Conservation (phyloP, 1,140 invertebrate genomes). For the Leptoteleia sp. region DNA sequence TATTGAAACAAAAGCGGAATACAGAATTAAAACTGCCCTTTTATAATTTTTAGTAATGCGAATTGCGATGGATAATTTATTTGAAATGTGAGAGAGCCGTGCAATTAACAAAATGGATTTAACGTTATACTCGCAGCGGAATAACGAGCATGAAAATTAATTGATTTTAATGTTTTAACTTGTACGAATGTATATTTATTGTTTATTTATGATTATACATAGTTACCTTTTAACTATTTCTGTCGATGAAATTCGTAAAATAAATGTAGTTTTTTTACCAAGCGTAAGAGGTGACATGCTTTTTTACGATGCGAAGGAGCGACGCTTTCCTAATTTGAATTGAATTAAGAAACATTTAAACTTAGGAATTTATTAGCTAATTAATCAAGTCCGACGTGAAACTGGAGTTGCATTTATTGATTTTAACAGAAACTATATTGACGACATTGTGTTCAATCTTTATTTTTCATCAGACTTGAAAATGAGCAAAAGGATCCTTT, state of each 20-base stretch:
- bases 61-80: conserved; percentile 29
- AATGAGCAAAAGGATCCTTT: background rate
- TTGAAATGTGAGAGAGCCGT: conserved; percentile 38
- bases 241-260: conserved; percentile 26
- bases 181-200: conserved; percentile 53
- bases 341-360: conserved; percentile 33
- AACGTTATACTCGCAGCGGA: conserved; percentile 28
- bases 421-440: conserved; percentile 37
- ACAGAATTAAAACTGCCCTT: background rate
- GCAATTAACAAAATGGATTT: conserved; percentile 49
- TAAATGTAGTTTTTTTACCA: conserved; percentile 47
- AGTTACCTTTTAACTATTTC: conserved; percentile 44
- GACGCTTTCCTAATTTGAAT: conserved; percentile 30
- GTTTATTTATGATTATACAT: conserved; percentile 54
- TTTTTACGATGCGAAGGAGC: conserved; percentile 28
- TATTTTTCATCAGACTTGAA: conserved; percentile 10
- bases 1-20: too few relatives aligned
- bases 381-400: conserved; percentile 24
- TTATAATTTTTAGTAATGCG: background rate
- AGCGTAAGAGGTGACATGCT: conserved; percentile 30
- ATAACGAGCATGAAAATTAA: conserved; percentile 21
- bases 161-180: conserved; percentile 41
- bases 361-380: conserved; percentile 50
- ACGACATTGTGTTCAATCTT: conserved; percentile 37
- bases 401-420: conserved; percentile 41